Evolutionary conservation across 2,888 invertebrate genomes (phyloP).

Genomic region (Camptogramma bilineatum): DNA sequence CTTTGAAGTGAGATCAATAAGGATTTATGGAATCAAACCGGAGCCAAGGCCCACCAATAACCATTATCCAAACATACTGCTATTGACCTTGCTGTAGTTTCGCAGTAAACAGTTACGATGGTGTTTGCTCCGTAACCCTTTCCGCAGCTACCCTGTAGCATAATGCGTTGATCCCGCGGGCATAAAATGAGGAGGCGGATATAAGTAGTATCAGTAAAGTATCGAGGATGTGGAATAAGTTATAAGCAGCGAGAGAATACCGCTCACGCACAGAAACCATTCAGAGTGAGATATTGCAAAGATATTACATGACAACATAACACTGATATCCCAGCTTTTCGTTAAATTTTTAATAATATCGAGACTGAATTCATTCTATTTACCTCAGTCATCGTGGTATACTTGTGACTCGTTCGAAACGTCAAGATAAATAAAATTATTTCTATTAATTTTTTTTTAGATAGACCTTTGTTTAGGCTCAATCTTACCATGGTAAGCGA

Average conservation of each 20-base stretch:
- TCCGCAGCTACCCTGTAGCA: constrained; percentile 9
- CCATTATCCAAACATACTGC: constrained; percentile 15
- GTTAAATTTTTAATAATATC: too few species aligned
- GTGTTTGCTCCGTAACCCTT: constrained; percentile 21
- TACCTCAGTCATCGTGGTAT: too few species aligned
- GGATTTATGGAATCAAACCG: constrained; percentile 6
- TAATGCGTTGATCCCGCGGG: constrained; percentile 29
- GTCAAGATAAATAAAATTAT: too few species aligned
- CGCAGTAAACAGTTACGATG: constrained; percentile 24
- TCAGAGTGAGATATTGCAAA: too few species aligned
- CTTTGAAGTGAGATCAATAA: constrained; percentile 2
- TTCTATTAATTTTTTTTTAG: too few species aligned
- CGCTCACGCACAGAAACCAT: neutral
- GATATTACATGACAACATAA: too few species aligned
- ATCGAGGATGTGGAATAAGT: constrained; percentile 15
- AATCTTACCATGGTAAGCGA: too few species aligned
- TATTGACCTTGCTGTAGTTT: constrained; percentile 22
- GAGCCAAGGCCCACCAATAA: constrained; percentile 7
- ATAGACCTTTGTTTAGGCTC: too few species aligned
- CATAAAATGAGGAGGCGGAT: constrained; percentile 21
- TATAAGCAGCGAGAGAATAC: neutral
- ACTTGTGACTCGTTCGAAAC: too few species aligned
- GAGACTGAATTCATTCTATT: too few species aligned
- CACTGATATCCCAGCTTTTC: too few species aligned
- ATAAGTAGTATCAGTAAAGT: constrained; percentile 30